Evolutionary conservation across 2,888 invertebrate genomes (phyloP).

Genomic region (Blastobasis lacticolella): DNA sequence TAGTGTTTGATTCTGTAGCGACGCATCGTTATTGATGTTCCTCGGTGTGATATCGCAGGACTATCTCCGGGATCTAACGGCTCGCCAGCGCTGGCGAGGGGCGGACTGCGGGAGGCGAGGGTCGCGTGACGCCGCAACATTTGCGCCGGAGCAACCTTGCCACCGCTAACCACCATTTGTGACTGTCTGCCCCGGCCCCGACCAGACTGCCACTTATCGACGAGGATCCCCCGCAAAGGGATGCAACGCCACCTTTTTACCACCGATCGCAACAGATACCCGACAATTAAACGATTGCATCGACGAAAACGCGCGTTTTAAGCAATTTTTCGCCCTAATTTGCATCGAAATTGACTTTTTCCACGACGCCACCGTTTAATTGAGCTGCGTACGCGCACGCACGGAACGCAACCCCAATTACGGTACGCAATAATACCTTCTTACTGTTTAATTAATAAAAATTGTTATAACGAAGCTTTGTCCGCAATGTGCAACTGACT

Average conservation of each 20-base stretch:
- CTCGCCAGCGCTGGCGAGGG: slow-evolving; percentile 6
- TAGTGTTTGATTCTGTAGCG: neutral
- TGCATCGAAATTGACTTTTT: slow-evolving; percentile 60
- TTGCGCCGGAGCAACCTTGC: slow-evolving; percentile 21
- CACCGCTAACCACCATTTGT: slow-evolving; percentile 32
- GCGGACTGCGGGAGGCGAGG: neutral
- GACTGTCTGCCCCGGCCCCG: too few species aligned
- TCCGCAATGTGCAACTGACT: slow-evolving; percentile 2
- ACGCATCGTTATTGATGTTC: neutral
- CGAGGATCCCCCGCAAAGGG: slow-evolving; percentile 29
- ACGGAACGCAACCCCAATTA: slow-evolving; percentile 56
- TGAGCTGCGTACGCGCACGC: slow-evolving; percentile 56
- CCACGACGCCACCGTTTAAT: slow-evolving; percentile 30
- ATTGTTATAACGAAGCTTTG: slow-evolving; percentile 10
- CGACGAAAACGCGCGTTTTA: slow-evolving; percentile 34
- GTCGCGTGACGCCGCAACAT: slow-evolving; percentile 36
- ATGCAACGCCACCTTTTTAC: slow-evolving; percentile 60
- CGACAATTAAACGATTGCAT: slow-evolving; percentile 51
- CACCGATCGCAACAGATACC: slow-evolving; percentile 35
- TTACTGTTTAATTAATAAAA: slow-evolving; percentile 21
- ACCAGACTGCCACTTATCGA: slow-evolving; percentile 28
- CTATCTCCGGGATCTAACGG: slow-evolving; percentile 7
- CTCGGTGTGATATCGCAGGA: neutral
- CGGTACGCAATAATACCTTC: slow-evolving; percentile 29
- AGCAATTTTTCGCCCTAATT: slow-evolving; percentile 50